Conservation (phyloP, 2,113 vertebrate species). For the Siniperca knerii region DNA sequence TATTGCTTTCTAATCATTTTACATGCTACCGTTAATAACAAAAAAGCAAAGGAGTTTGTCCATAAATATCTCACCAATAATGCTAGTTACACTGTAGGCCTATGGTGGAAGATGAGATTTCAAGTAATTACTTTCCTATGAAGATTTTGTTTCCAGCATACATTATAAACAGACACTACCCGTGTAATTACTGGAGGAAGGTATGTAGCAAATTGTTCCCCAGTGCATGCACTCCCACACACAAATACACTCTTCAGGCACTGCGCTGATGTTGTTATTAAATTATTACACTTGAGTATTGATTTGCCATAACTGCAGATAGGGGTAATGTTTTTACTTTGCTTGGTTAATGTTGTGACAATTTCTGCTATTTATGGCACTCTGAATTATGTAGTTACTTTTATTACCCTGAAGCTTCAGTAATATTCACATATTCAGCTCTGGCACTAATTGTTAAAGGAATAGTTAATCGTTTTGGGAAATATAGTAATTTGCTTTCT, state of each 20-base stretch:
- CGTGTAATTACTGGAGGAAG: constrained; percentile 64
- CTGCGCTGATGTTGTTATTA: constrained; percentile 66
- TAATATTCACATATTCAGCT: constrained; percentile 8
- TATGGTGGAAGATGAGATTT: constrained; percentile 36
- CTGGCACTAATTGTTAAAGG: constrained; percentile 7
- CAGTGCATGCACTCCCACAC: constrained; percentile 62
- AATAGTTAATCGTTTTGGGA: constrained; percentile 6
- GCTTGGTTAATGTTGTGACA: constrained; percentile 60
- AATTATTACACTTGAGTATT: constrained; percentile 75
- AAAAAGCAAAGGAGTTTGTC: neutral
- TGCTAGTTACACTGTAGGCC: constrained; percentile 5
- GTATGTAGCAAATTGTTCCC: constrained; percentile 71
- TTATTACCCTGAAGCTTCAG: constrained; percentile 32
- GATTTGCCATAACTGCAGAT: constrained; percentile 74
- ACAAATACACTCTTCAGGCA: constrained; percentile 56
- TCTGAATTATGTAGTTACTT: constrained; percentile 54
- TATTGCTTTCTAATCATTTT: constrained; percentile 29
- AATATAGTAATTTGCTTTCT: neutral
- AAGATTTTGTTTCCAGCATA: constrained; percentile 56
- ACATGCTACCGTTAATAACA: constrained; percentile 17
- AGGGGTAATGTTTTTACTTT: constrained; percentile 53
- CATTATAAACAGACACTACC: constrained; percentile 51
- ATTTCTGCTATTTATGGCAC: constrained; percentile 54
- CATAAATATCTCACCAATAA: neutral
- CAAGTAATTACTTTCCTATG: constrained; percentile 53